Percentiles rank a stretch among this genome's conserved stretches.
Evolutionary conservation across 2,797 vertebrate genomes (phyloP).

Genomic region (Rhadinocentrus ornatus): DNA sequence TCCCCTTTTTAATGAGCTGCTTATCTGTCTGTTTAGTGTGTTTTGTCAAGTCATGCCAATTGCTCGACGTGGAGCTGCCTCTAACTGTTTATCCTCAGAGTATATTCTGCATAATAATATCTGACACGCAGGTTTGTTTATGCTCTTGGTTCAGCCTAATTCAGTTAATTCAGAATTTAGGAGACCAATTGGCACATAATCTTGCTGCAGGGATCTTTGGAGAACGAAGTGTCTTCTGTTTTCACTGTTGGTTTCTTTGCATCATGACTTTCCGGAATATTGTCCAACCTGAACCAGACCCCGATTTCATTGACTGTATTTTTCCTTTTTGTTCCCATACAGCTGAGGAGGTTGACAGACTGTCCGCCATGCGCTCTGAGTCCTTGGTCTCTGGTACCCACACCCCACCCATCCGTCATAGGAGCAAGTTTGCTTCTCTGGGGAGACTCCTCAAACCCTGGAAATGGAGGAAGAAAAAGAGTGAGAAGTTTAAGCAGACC

Average conservation of each 20-base stretch:
- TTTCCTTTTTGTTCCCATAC: slow-evolving; percentile 25
- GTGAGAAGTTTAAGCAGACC: slow-evolving; percentile 98
- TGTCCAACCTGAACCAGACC: slow-evolving; percentile 27
- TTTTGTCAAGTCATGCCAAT: slow-evolving; percentile 42
- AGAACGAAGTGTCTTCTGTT: slow-evolving; percentile 35
- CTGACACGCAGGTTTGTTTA: slow-evolving; percentile 55
- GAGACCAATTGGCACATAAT: slow-evolving; percentile 49
- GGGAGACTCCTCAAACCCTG: slow-evolving; percentile 97
- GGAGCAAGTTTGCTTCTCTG: slow-evolving; percentile 95
- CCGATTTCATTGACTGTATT: slow-evolving; percentile 12
- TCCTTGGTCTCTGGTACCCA: slow-evolving; percentile 92
- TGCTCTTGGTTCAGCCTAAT: slow-evolving; percentile 42
- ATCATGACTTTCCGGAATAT: slow-evolving; percentile 17
- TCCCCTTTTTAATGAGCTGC: slow-evolving; percentile 57
- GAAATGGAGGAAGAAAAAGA: slow-evolving; percentile 99
- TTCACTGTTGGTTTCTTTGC: slow-evolving; percentile 15
- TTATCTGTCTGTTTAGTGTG: slow-evolving; percentile 59
- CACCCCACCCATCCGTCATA: slow-evolving; percentile 92
- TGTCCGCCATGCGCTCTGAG: slow-evolving; percentile 96
- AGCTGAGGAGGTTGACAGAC: slow-evolving; percentile 97
- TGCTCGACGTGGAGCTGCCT: slow-evolving; percentile 40
- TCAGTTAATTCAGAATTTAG: slow-evolving; percentile 44
- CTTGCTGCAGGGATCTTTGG: slow-evolving; percentile 33
- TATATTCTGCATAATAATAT: slow-evolving; percentile 43
- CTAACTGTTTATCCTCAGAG: slow-evolving; percentile 50